Percentiles rank a stretch among this genome's conserved stretches.
phyloP scores from a whole-genome alignment of 2,113 vertebrate species.

The Mobula birostris region DNA sequence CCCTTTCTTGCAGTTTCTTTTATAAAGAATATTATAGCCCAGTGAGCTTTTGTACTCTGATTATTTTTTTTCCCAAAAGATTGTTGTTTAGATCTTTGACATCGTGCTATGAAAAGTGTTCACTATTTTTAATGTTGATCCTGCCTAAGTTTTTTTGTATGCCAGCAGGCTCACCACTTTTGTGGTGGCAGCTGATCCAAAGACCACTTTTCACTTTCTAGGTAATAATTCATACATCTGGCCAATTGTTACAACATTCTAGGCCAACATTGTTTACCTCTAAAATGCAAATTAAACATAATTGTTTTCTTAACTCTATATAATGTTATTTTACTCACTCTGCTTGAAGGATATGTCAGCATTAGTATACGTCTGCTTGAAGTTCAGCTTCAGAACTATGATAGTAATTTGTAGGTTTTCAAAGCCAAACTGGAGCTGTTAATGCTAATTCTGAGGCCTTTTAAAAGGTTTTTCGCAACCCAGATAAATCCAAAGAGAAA shows the following conservation, averaged over 20 bases:
- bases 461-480: too few relatives aligned
- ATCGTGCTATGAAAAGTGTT: constrained; percentile 45
- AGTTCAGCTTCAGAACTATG: neutral
- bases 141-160: neutral
- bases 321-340: neutral
- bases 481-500: too few relatives aligned
- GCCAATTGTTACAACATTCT: neutral
- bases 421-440: neutral
- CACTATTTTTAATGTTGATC: constrained; percentile 35
- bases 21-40: neutral
- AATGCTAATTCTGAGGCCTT: neutral
- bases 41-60: neutral
- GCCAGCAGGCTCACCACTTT: neutral
- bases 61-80: constrained; percentile 42
- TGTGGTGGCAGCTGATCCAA: neutral
- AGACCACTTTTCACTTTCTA: neutral
- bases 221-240: neutral
- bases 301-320: neutral
- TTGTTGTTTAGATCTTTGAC: constrained; percentile 46
- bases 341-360: neutral
- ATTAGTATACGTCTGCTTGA: too few relatives aligned
- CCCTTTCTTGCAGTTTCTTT: neutral
- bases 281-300: neutral
- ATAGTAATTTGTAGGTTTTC: neutral
- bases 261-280: neutral